Evolutionary conservation across 2,888 invertebrate genomes (phyloP).

Genomic region (Philereme vetulata): DNA sequence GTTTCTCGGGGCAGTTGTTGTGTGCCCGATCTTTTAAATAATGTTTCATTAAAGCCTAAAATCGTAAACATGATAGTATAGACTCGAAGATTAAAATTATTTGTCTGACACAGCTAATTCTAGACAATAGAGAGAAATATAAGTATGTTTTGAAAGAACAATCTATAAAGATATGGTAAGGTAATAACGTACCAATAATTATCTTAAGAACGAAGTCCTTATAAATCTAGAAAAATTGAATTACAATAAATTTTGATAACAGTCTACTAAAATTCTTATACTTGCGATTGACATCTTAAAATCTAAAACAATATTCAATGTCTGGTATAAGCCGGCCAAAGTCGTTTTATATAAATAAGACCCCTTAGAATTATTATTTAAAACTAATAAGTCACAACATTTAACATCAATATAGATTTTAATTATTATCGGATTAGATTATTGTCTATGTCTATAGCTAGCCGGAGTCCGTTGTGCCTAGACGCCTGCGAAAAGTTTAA

Average conservation of each 20-base stretch:
- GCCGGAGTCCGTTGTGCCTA: constrained; percentile 41
- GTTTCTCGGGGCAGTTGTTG: neutral
- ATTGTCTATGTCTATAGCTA: constrained; percentile 59
- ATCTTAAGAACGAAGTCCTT: constrained; percentile 18
- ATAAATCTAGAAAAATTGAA: constrained; percentile 11
- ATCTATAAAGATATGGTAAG: constrained; percentile 6
- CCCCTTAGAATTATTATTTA: constrained; percentile 50
- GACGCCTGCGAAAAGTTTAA: constrained; percentile 30
- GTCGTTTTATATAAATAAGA: constrained; percentile 69
- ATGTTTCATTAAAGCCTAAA: constrained; percentile 38
- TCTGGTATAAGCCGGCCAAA: constrained; percentile 62
- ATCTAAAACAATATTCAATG: constrained; percentile 45
- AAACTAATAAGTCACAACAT: constrained; percentile 59
- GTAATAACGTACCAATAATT: constrained; percentile 10
- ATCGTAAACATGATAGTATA: constrained; percentile 34
- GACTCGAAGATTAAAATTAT: constrained; percentile 55
- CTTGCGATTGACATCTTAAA: constrained; percentile 79
- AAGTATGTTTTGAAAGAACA: constrained; percentile 34
- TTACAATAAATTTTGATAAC: constrained; percentile 24
- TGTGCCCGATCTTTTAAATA: constrained; percentile 17
- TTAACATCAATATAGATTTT: constrained; percentile 47
- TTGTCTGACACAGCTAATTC: constrained; percentile 81
- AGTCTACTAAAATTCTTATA: constrained; percentile 38
- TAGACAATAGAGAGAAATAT: constrained; percentile 57
- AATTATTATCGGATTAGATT: constrained; percentile 27